phyloP scores from a whole-genome alignment of 2,113 vertebrate genomes.

The Dromas ardeola region DNA sequence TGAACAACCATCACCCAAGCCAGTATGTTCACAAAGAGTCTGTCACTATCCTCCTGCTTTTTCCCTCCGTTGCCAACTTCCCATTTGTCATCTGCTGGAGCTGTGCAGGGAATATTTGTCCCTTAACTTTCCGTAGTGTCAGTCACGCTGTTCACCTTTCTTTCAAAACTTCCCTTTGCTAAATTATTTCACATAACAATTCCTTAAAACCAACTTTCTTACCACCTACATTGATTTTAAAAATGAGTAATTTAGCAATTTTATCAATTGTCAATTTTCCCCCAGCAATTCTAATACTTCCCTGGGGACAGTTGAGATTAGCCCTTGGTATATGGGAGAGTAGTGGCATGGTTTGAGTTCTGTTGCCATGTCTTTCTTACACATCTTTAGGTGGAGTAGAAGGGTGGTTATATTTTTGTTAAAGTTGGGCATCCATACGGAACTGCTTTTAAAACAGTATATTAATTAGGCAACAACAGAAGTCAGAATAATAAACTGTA shows the following conservation, averaged over 20 bases:
- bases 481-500: background rate
- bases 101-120: background rate
- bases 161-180: background rate
- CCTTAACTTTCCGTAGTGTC: background rate
- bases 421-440: background rate
- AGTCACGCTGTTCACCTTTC: background rate
- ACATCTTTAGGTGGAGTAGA: background rate
- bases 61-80: background rate
- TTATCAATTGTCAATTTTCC: background rate
- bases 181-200: background rate
- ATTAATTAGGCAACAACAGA: background rate
- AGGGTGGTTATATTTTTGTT: background rate
- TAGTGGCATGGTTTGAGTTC: background rate
- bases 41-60: background rate
- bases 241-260: background rate
- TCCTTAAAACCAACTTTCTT: background rate
- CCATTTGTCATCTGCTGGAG: background rate
- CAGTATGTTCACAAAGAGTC: background rate
- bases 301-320: background rate
- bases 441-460: background rate
- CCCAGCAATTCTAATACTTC: background rate
- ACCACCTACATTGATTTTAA: background rate
- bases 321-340: background rate
- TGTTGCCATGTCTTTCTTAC: conserved; percentile 14
- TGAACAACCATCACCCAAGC: background rate